Conservation (phyloP, 2,797 vertebrate genomes). For the Melopsittacus undulatus region DNA sequence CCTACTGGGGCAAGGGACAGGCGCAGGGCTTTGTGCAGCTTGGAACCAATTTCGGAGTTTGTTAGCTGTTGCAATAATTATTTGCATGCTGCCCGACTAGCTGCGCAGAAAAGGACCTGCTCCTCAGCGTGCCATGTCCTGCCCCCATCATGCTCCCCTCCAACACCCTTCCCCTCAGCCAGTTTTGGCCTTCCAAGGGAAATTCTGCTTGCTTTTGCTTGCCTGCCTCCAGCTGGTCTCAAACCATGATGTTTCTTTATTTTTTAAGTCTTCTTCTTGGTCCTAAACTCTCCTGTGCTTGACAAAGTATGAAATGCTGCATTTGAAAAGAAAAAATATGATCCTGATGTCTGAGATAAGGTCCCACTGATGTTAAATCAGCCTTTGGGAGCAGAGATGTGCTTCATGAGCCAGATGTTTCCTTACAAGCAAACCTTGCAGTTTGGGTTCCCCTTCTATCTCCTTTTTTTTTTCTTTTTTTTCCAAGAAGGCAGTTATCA, state of each 20-base stretch:
- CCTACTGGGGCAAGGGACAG: no score
- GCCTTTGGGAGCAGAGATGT: not conserved
- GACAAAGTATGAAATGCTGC: not conserved
- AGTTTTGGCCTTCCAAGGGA: not conserved
- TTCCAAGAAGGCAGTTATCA: not conserved
- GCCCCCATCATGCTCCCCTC: fast-evolving
- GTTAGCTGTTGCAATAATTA: not conserved
- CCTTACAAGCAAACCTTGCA: not conserved
- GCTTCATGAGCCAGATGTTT: not conserved
- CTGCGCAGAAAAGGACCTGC: not conserved
- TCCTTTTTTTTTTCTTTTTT: not conserved
- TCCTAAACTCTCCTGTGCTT: not conserved
- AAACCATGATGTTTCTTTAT: not conserved
- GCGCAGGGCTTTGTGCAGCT: not conserved
- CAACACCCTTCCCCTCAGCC: no score
- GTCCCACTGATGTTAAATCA: fast-evolving
- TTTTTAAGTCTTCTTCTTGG: not conserved
- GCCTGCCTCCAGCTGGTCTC: not conserved
- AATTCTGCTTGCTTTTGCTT: not conserved
- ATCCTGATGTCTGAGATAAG: fast-evolving
- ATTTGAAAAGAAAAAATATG: no score
- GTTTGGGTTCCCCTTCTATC: not conserved
- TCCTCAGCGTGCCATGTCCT: fast-evolving
- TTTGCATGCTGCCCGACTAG: not conserved
- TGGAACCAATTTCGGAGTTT: not conserved